Evolutionary conservation across 2,113 vertebrate species (phyloP), one percentile per base, ranked within the genome.

Genomic region (Cathartes aura): DNA sequence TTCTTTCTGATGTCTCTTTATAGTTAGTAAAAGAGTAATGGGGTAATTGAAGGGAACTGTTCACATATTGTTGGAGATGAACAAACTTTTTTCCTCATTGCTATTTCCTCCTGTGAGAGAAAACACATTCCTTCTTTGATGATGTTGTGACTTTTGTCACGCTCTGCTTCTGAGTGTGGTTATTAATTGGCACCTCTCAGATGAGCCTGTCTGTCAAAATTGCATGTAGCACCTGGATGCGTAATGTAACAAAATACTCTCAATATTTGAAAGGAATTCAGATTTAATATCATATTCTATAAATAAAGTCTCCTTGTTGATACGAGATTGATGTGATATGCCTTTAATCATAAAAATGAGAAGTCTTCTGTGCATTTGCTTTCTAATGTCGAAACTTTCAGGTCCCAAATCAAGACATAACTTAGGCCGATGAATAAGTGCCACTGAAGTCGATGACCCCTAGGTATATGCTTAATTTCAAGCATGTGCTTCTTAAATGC

Each of bases 121-220:
- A 79, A 97, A 90, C 60, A 47, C 91, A 87, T 91, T 91, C 75
- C 94, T 90, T 78, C 68, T 81, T 82, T 89, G 79, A 94, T 82
- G 91, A 91, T 94, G 93, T 86, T 97, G 94, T 97, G 93, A 97
- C 95, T 97, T 97, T 86, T 96, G 95, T 96, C 95, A 95, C 7
- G 13, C 71, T 96, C 80, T 92, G 74, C 88, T 95, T 96, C 93
- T 93, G 94, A 96, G 93, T 36, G 52, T 85, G 83, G 96, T 96
- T 93, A 91, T 89, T 98, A 97, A 98, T 97, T 97, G 95, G 82
- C 94, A 97, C 59, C 92, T 97, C 95, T 94, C 21, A 5, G 86
- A 96, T 92, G 64, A 95, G 72, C 82, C 90, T 94, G 94, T 87
- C 92, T 90, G 90, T 97, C 96, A 97, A 95, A 96, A 84, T 93